phyloP scores from a whole-genome alignment of 35 echinoderm and acorn worm genomes.

The Ophiothrix spiculata region DNA sequence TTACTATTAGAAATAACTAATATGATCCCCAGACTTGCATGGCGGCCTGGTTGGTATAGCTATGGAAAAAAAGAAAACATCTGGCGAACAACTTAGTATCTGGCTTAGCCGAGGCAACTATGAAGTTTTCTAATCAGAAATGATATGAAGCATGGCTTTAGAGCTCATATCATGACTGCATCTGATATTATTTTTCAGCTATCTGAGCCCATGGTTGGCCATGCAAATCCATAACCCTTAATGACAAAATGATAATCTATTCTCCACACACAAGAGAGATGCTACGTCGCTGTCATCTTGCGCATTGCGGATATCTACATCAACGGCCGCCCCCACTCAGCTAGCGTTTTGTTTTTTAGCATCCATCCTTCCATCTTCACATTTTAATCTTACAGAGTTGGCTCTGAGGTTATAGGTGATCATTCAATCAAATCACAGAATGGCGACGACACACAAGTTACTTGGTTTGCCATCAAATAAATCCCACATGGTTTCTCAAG shows the following conservation, averaged over 20 bases:
- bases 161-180: neutral
- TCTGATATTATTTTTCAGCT: neutral
- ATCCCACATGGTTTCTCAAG: neutral
- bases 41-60: neutral
- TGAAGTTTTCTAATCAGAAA: conserved; percentile 7
- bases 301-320: too few relatives aligned
- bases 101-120: neutral
- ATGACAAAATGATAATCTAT: conserved; percentile 2
- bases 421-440: neutral
- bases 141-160: neutral
- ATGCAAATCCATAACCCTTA: conserved; percentile 9
- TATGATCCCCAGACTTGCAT: neutral
- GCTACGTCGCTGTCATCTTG: too few relatives aligned
- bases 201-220: neutral
- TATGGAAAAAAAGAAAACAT: neutral
- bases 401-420: neutral
- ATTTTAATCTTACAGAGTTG: neutral
- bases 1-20: neutral
- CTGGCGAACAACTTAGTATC: neutral
- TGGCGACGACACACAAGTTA: neutral
- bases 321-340: too few relatives aligned
- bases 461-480: neutral
- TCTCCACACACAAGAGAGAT: neutral
- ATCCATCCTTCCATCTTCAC: neutral
- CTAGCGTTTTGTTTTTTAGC: neutral